A percentile compares a stretch with the other conserved stretches of the same genome.
Evolutionary conservation across 2,797 vertebrate genomes (phyloP).

Genomic region (Oreochromis mossambicus): DNA sequence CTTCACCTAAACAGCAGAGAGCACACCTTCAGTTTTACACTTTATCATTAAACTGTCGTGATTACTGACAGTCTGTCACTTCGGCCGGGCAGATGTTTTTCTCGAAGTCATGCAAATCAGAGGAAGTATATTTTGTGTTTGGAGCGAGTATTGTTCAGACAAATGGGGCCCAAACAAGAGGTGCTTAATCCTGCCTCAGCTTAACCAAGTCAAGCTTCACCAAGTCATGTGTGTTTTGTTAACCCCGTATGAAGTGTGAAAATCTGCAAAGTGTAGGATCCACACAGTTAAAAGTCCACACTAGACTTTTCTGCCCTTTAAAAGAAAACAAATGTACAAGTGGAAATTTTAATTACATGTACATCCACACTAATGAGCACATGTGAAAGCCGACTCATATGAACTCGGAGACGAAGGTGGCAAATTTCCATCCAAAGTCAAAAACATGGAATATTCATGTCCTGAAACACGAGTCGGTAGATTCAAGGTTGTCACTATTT

Average conservation of each 20-base stretch:
- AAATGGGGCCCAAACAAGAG: background rate
- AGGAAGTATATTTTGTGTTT: background rate
- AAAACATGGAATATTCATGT: no score
- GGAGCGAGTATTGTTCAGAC: background rate
- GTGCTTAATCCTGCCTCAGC: background rate
- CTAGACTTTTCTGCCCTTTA: no score
- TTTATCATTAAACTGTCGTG: rapidly evolving
- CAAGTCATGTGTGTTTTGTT: background rate
- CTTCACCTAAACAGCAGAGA: background rate
- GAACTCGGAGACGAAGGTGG: no score
- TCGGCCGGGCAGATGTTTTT: background rate
- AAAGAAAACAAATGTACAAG: no score
- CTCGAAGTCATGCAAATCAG: background rate
- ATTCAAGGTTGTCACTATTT: no score
- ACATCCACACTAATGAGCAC: no score
- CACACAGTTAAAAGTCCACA: no score
- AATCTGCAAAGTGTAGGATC: background rate
- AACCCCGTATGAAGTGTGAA: background rate
- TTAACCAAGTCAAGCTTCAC: background rate
- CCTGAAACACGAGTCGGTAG: no score
- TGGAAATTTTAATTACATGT: no score
- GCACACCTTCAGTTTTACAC: background rate
- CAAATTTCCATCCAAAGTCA: no score
- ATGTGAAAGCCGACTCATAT: no score
- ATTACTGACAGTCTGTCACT: background rate